A percentile compares a stretch with the other conserved stretches of the same genome.
These are phyloP conservation scores for Trichonephila clavata DNA, from an alignment of 1,140 invertebrate genomes.

Conservation along the genomic window DNA sequence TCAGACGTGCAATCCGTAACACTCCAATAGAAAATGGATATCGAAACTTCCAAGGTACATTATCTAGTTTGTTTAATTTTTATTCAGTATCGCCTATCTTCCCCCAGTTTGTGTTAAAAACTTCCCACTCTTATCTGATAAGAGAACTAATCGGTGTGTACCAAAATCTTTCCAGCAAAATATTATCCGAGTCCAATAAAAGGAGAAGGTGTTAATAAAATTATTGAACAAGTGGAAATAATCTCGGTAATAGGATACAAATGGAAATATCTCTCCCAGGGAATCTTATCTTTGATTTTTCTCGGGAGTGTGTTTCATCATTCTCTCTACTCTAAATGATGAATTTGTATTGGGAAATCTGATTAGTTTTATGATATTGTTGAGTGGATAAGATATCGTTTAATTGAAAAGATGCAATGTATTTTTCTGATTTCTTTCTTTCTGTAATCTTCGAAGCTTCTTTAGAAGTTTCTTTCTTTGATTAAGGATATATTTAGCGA, in stretches of 20 bases:
- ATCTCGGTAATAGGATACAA: conserved; percentile 26
- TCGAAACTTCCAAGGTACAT: neutral
- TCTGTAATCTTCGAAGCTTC: no score
- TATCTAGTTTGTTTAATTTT: conserved; percentile 25
- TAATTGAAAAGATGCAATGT: neutral
- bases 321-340: conserved; percentile 11
- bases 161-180: neutral
- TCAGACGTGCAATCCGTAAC: neutral
- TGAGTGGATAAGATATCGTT: neutral
- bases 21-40: conserved; percentile 26
- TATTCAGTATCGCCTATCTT: neutral
- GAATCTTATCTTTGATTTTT: neutral
- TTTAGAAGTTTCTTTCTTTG: no score
- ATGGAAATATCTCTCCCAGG: neutral
- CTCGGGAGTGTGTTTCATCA: neutral
- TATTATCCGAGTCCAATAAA: conserved; percentile 17
- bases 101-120: neutral
- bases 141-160: neutral
- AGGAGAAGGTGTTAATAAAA: conserved; percentile 32
- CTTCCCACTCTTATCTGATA: conserved; percentile 27
- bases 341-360: neutral
- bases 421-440: neutral
- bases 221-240: conserved; percentile 16
- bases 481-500: no score
- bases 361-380: neutral